phyloP scores from a whole-genome alignment of 2,888 invertebrate genomes.

The Macaria notata region DNA sequence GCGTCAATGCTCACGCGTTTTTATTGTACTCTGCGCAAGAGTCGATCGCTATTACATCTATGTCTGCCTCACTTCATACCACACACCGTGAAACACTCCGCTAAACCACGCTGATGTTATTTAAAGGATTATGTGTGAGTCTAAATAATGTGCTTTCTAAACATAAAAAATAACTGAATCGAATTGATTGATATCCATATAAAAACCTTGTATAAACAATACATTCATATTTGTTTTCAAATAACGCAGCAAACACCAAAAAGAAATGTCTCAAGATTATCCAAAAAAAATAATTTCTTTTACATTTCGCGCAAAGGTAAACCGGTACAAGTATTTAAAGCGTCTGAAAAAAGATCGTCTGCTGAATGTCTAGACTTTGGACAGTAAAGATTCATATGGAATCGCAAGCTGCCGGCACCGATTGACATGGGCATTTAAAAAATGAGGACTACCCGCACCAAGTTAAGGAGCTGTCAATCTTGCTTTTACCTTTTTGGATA shows the following conservation, averaged over 20 bases:
- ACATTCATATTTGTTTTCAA: no score
- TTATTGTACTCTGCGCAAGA: constrained; percentile 65
- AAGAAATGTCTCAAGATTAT: no score
- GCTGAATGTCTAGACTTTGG: constrained; percentile 17
- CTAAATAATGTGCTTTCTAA: no score
- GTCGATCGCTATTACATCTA: constrained; percentile 55
- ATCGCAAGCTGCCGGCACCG: constrained; percentile 15
- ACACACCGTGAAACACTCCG: constrained; percentile 49
- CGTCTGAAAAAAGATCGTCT: constrained; percentile 13
- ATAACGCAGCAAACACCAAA: no score
- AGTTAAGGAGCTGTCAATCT: constrained; percentile 34
- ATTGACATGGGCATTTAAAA: constrained; percentile 19
- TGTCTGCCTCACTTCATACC: constrained; percentile 44
- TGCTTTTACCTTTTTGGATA: constrained; percentile 28
- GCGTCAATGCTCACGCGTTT: constrained; percentile 61
- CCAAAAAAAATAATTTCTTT: no score
- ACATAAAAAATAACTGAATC: no score
- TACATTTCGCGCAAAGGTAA: constrained; percentile 1
- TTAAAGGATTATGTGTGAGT: no score
- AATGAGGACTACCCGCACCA: constrained; percentile 17
- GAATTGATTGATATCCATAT: no score
- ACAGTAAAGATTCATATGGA: constrained; percentile 15
- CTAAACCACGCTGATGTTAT: background rate
- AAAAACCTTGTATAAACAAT: no score
- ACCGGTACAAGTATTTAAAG: constrained; percentile 5